phyloP scores from a whole-genome alignment of 2,888 invertebrate species.

The Epistrophe eligans region DNA sequence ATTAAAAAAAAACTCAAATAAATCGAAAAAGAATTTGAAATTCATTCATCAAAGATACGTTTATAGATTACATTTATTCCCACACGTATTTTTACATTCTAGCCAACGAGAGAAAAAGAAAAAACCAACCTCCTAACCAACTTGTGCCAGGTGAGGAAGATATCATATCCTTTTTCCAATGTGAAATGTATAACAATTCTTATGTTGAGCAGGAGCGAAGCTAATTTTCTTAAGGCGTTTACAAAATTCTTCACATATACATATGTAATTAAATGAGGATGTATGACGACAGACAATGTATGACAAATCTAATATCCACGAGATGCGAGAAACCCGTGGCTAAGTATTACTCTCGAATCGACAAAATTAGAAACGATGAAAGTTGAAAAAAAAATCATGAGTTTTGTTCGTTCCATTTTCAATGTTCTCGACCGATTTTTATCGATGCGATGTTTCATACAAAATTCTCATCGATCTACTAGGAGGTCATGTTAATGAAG shows the following conservation, averaged over 20 bases:
- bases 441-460: too few relatives aligned
- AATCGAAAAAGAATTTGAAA: conserved; percentile 32
- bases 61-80: conserved; percentile 48
- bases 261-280: too few relatives aligned
- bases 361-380: too few relatives aligned
- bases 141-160: conserved; percentile 34
- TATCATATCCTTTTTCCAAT: conserved; percentile 24
- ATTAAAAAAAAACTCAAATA: neutral
- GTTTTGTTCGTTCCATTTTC: too few relatives aligned
- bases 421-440: too few relatives aligned
- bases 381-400: too few relatives aligned
- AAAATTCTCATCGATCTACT: too few relatives aligned
- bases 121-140: neutral
- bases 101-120: neutral
- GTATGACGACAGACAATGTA: too few relatives aligned
- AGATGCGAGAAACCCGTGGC: too few relatives aligned
- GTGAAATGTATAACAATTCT: conserved; percentile 50
- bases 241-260: neutral
- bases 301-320: too few relatives aligned
- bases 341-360: too few relatives aligned
- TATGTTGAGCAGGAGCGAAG: neutral
- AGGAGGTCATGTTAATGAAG: too few relatives aligned
- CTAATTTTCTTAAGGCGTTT: neutral
- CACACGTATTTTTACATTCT: conserved; percentile 49
- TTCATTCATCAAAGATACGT: conserved; percentile 59